These are phyloP conservation scores for Dasysyrphus albostriatus DNA, from an alignment of 2,888 invertebrate genomes.

Conservation along the genomic window DNA sequence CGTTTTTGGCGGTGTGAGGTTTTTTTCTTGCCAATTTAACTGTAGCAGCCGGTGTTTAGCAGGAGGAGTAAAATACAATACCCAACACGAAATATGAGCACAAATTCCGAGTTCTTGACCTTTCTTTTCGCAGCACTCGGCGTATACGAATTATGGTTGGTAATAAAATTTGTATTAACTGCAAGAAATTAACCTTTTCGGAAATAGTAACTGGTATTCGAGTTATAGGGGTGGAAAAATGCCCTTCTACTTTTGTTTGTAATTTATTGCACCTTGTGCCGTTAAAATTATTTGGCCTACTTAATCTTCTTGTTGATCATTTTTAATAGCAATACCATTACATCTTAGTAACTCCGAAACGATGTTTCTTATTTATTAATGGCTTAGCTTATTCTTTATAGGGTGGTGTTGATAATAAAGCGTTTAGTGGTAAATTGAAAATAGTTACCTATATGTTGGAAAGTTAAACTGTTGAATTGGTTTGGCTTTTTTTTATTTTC, in stretches of 20 bases:
- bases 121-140: not conserved
- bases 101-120: constrained; percentile 49
- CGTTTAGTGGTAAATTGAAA: constrained; percentile 31
- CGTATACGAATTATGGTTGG: not conserved
- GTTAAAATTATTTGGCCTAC: constrained; percentile 49
- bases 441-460: constrained; percentile 10
- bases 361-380: constrained; percentile 54
- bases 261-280: constrained; percentile 56
- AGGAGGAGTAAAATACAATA: not conserved
- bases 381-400: constrained; percentile 36
- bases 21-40: not conserved
- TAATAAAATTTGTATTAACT: constrained; percentile 65
- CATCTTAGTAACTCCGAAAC: constrained; percentile 54
- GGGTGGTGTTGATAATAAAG: constrained; percentile 20
- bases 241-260: constrained; percentile 15
- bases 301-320: constrained; percentile 64
- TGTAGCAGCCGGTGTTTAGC: constrained; percentile 27
- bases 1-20: constrained; percentile 22
- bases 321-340: constrained; percentile 61
- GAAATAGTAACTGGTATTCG: constrained; percentile 15
- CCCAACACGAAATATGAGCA: constrained; percentile 31
- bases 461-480: too few species aligned
- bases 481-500: too few species aligned
- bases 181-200: constrained; percentile 58
- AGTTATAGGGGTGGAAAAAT: constrained; percentile 22